phyloP scores from a whole-genome alignment of 2,888 invertebrate genomes.

The Tachina fera region DNA sequence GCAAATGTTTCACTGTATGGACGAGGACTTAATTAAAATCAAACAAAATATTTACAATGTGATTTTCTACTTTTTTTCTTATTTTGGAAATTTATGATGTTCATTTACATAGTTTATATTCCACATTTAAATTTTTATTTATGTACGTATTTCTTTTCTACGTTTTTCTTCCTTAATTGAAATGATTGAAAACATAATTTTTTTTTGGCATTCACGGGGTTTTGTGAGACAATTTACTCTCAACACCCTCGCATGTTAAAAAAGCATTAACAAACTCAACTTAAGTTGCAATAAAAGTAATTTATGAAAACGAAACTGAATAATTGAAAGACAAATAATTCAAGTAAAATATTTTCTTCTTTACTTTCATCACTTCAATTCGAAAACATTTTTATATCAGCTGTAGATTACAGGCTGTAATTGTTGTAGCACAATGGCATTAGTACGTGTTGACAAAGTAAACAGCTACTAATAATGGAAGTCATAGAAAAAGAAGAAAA shows the following conservation, averaged over 20 bases:
- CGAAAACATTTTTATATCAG: slow-evolving; percentile 61
- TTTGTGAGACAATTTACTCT: not conserved
- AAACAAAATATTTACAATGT: too few relatives aligned
- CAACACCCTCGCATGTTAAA: not conserved
- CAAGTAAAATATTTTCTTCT: not conserved
- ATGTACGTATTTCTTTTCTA: too few relatives aligned
- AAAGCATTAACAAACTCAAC: not conserved
- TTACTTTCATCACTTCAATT: slow-evolving; percentile 25
- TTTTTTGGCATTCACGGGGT: not conserved
- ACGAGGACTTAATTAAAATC: too few relatives aligned
- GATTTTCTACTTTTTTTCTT: too few relatives aligned
- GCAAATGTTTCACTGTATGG: too few relatives aligned
- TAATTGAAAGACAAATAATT: slow-evolving; percentile 49
- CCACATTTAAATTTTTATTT: too few relatives aligned
- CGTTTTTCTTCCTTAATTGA: not conserved
- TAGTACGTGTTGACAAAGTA: slow-evolving; percentile 81
- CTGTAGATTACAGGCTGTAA: slow-evolving; percentile 66
- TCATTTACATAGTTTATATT: too few relatives aligned
- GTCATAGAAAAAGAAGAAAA: slow-evolving; percentile 26
- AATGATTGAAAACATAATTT: too few relatives aligned
- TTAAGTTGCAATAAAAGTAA: slow-evolving; percentile 15
- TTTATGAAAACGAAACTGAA: slow-evolving; percentile 32
- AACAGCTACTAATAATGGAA: slow-evolving; percentile 77
- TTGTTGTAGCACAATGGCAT: slow-evolving; percentile 73
- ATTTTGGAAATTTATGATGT: too few relatives aligned